Evolutionary conservation across 2,888 invertebrate genomes (phyloP), one percentile per base, ranked within the genome.

Genomic region (Helleia helle): DNA sequence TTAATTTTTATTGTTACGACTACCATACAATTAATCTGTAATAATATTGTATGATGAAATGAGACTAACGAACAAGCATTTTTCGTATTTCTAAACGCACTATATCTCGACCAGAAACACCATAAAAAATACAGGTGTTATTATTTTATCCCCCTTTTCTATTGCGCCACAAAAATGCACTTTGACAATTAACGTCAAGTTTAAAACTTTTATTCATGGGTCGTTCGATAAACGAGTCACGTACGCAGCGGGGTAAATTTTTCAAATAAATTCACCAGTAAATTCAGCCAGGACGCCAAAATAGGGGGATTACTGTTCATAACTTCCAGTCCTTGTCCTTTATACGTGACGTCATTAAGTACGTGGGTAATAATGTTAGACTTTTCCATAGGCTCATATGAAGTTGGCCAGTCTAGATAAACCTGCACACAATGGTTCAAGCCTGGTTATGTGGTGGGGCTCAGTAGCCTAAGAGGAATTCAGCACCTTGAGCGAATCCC

Each of bases 211-310:
- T n/a, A 8, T 8, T 6, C 22, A 12, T 34, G 12, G 13, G 34
- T 22, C 34, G 22, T 8, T 22, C 34, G 34, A 18, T 22, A 34
- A 22, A 8, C 34, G 8, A 34, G 34, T 34, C 34, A 34, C 34
- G 34, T 34, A 17, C 11, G 7, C 22, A 22, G 8, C 22, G 22
- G 34, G 34, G 22, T 34, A 18, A 34, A 34, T 34, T 34, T 34
- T 34, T 34, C 34, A 34, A 34, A 34, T 34, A 34, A 34, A 34
- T 34, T 34, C 34, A 7, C 34, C 34, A 34, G 34, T 34, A 34
- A 34, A 34, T 34, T 34, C 11, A 7, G 18, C 12, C 18, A 18
- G 34, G 34, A 34, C 34, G 34, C 22, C 34, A 34, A 34, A 34
- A 34, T 34, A 34, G 34, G 34, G 18, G 34, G 34, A 34, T 34